Conservation (phyloP, 1,140 invertebrate species). For the Drosophila sulfurigaster region DNA sequence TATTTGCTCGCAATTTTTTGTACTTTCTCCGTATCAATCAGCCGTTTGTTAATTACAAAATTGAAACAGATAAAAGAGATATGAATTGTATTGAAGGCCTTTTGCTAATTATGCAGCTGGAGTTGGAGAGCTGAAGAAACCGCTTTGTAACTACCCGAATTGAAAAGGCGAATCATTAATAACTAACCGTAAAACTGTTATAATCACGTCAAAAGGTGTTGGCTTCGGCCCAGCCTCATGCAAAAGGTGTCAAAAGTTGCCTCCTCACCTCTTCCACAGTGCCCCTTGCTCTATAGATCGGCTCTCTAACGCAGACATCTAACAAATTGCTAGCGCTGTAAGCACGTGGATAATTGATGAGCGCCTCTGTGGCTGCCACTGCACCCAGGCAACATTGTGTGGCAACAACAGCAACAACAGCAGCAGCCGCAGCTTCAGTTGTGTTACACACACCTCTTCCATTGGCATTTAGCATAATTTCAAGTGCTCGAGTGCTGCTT, state of each 20-base stretch:
- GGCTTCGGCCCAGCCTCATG: slow-evolving; percentile 37
- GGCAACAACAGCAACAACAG: not conserved
- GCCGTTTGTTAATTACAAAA: not conserved
- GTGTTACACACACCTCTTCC: slow-evolving; percentile 47
- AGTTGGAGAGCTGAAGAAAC: not conserved
- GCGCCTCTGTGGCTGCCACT: slow-evolving; percentile 38
- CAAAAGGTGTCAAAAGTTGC: slow-evolving; percentile 72
- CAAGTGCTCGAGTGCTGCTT: slow-evolving; percentile 67
- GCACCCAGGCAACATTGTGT: slow-evolving; percentile 30
- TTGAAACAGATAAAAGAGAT: slow-evolving; percentile 3
- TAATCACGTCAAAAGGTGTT: slow-evolving; percentile 73
- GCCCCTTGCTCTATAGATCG: not conserved
- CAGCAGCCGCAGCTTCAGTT: not conserved
- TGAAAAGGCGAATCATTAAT: slow-evolving; percentile 69
- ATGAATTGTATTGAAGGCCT: slow-evolving; percentile 14
- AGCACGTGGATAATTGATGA: slow-evolving; percentile 82
- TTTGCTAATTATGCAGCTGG: slow-evolving; percentile 32
- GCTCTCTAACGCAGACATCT: slow-evolving; percentile 45
- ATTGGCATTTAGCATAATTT: slow-evolving; percentile 75
- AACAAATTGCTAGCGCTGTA: slow-evolving; percentile 72
- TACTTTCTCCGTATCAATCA: slow-evolving; percentile 19
- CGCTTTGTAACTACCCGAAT: not conserved
- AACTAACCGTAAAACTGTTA: slow-evolving; percentile 76
- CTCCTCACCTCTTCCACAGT: no score
- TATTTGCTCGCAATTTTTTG: not conserved